Base-by-base conservation (phyloP, 2,888 invertebrate genomes). In the Pterostichus madidus region DNA sequence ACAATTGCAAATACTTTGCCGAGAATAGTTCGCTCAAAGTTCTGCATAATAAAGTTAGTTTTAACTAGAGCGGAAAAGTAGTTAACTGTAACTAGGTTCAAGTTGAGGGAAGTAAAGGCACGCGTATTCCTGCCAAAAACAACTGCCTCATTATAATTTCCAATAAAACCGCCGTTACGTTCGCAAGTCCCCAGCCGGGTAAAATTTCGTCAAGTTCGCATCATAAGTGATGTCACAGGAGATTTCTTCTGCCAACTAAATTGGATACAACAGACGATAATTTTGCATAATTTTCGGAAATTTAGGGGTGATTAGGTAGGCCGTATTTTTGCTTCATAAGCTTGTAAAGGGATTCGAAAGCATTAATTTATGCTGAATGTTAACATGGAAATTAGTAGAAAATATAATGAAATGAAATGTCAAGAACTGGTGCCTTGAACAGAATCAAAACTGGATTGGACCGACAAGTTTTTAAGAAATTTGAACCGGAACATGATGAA, bases 61-160 rank as follows among this genome's bases (percentile, higher is more conserved):
- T 64, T 64, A 31, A 35, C 64, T 64, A 32, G 13, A 64, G 64
- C 64, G 64, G 32, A 64, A 61, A 61, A 61, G 11, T 61, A 61
- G 61, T 61, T 35, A 61, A 61, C n/a, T 10, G 61, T 32, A 61
- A 13, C 64, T 39, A 32, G 10, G 32, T 64, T n/a, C 64, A 32
- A n/a, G 64, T 35, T 64, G 31, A n/a, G 10, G 49, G 46, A 73
- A 71, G 35, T 5, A 17, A 46, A 10, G 35, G 77, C 10, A 35
- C 39, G 24, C 35, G 13, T 77, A 56, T 52, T 64, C 64, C 49
- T 64, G 52, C 64, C 35, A 49, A 35, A 31, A 68, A 32, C 46
- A 80, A 80, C 79, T 59, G 46, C 68, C 79, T 80, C 79, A 80
- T 80, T 80, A 80, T 49, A 80, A 64, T 68, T 64, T 46, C 49